Conservation (phyloP, 2,888 invertebrate species). For the Rambutsinella grinnellia region DNA sequence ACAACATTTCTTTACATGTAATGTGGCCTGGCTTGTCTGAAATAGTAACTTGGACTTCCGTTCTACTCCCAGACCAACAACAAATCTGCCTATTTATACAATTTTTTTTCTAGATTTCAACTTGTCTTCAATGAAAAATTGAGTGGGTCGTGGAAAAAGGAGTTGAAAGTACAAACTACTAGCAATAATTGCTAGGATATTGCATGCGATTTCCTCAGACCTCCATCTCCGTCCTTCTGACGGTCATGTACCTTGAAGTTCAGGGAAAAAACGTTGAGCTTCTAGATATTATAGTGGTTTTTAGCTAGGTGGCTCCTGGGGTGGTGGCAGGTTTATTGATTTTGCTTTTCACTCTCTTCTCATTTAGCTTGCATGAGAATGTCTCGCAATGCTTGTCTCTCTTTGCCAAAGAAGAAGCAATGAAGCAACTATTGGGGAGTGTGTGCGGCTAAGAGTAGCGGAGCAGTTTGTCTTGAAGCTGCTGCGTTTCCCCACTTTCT, state of each 20-base stretch:
- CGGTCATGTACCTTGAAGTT: slow-evolving; percentile 58
- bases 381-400: too few relatives aligned
- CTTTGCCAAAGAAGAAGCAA: too few relatives aligned
- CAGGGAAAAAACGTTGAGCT: slow-evolving; percentile 32
- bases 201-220: slow-evolving; percentile 52
- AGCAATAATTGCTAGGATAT: slow-evolving; percentile 39
- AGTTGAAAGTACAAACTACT: neutral
- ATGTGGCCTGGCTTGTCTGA: neutral
- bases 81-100: neutral
- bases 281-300: slow-evolving; percentile 15
- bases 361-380: too few relatives aligned
- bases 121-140: slow-evolving; percentile 42
- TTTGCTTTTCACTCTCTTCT: neutral
- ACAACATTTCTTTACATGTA: neutral
- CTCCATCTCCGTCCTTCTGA: slow-evolving; percentile 53
- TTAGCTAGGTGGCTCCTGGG: slow-evolving; percentile 36
- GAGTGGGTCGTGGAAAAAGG: slow-evolving; percentile 43
- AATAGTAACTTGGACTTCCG: neutral
- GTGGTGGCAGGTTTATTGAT: slow-evolving; percentile 46
- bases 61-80: neutral
- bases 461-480: too few relatives aligned
- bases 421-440: too few relatives aligned
- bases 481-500: too few relatives aligned
- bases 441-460: too few relatives aligned
- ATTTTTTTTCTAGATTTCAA: neutral